phyloP scores from a whole-genome alignment of 1,140 invertebrate genomes.

The Aphaenogaster floridana region DNA sequence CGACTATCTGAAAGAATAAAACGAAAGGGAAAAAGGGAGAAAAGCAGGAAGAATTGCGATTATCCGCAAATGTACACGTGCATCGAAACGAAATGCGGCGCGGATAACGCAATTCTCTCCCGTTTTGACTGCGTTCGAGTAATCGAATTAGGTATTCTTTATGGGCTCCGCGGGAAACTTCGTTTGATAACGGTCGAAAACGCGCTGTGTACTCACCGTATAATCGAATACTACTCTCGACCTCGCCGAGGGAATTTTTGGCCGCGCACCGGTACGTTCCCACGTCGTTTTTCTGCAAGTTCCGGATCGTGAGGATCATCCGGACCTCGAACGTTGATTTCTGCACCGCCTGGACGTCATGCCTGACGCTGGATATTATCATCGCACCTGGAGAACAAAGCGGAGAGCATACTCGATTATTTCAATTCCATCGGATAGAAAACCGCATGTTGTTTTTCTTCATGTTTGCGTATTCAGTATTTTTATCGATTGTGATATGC shows the following conservation, averaged over 20 bases:
- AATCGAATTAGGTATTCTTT: conserved; percentile 65
- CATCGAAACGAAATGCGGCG: conserved; percentile 57
- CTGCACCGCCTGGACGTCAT: conserved; percentile 91
- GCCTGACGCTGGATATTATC: conserved; percentile 93
- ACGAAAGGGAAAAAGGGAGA: neutral
- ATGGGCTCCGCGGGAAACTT: conserved; percentile 51
- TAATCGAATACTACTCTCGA: conserved; percentile 95
- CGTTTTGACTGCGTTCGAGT: conserved; percentile 52
- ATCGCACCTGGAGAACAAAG: conserved; percentile 89
- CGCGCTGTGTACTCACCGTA: conserved; percentile 91
- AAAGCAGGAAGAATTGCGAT: conserved; percentile 22
- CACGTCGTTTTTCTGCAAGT: conserved; percentile 93
- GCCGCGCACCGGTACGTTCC: conserved; percentile 96
- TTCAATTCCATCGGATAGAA: neutral
- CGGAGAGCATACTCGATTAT: conserved; percentile 25
- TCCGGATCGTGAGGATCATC: conserved; percentile 94
- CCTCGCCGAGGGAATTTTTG: conserved; percentile 96
- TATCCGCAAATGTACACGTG: conserved; percentile 52
- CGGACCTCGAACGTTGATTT: conserved; percentile 93
- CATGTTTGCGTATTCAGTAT: neutral
- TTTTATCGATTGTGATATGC: conserved; percentile 7
- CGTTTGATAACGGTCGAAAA: conserved; percentile 62
- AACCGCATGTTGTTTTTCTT: neutral
- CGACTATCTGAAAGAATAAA: conserved; percentile 21
- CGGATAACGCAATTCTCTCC: conserved; percentile 48